A percentile compares a stretch with the other conserved stretches of the same genome.
Evolutionary conservation across 2,797 vertebrate genomes (phyloP).

Genomic region (Siniperca scherzeri): DNA sequence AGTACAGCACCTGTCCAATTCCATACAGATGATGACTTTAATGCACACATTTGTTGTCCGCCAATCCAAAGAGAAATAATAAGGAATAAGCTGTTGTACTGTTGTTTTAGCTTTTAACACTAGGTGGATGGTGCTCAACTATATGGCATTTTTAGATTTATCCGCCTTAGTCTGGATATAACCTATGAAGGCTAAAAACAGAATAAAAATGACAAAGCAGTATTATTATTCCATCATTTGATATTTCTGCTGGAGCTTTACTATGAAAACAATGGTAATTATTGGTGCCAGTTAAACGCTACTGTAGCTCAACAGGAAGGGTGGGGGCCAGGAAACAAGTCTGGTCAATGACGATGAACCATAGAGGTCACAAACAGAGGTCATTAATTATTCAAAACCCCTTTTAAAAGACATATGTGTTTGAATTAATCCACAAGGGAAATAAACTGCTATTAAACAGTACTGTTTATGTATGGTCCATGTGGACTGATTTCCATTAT

Average conservation of each 20-base stretch:
- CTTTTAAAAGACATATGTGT: slow-evolving; percentile 58
- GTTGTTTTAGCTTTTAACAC: neutral
- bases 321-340: slow-evolving; percentile 52
- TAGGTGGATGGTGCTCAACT: neutral
- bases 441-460: slow-evolving; percentile 53
- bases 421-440: slow-evolving; percentile 63
- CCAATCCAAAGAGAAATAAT: neutral
- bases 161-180: neutral
- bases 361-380: slow-evolving; percentile 57
- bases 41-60: neutral
- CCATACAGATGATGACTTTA: neutral
- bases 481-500: slow-evolving; percentile 16
- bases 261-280: neutral
- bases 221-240: neutral
- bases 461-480: slow-evolving; percentile 35
- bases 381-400: slow-evolving; percentile 65
- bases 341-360: slow-evolving; percentile 40
- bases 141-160: neutral
- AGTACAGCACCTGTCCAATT: neutral
- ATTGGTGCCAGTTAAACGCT: neutral
- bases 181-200: neutral
- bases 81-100: neutral
- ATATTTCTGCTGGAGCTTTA: neutral
- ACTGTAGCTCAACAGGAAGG: slow-evolving; percentile 9
- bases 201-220: neutral